Evolutionary conservation across 2,797 vertebrate species (phyloP), one percentile per base, ranked within the genome.

Genomic region (Anas flavirostris): DNA sequence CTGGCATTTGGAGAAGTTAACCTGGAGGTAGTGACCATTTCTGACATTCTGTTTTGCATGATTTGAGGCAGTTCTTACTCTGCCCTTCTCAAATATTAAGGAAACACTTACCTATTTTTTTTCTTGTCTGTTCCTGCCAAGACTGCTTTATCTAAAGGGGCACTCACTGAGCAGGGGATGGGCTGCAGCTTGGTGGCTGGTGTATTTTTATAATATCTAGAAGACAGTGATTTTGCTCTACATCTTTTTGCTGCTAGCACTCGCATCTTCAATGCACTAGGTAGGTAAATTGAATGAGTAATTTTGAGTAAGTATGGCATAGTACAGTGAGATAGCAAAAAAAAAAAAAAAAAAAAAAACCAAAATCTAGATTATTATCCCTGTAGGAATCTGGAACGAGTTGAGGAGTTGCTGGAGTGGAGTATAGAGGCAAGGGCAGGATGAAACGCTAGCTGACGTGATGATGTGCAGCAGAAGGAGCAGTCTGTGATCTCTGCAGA

Each of bases 201-300:
- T 28, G 7, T 16, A 44, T 58, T 21, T 16, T 21, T 21, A 55
- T 56, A 8, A 10, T 41, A 33, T 44, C 33, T n/a, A 21, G 19
- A 44, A 58, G 35, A 41, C 10, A 58, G 12, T 6, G 14, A 16
- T 11, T 31, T 0, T 0, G 2, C 29, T 66, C 10, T 4, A 5
- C 28, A 35, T 9, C 26, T 52, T 52, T 52, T 53, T 77, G 11
- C 7, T 13, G 31, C 19, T 2, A 23, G 18, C 8, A 48, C 46
- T 48, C 5, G 2, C 0, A 0, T 15, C 13, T 41, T 60, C 53
- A 3, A 37, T 21, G 44, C 7, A 0, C 10, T 4, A 0, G 0
- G 0, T 5, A 22, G 55, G 44, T 66, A 75, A 83, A 56, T 31
- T 10, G 21, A 41, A 17, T 3, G 12, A 44, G 31, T 2, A 2